phyloP scores from a whole-genome alignment of 2,113 vertebrate species.

The Sterrhoptilus dennistouni region DNA sequence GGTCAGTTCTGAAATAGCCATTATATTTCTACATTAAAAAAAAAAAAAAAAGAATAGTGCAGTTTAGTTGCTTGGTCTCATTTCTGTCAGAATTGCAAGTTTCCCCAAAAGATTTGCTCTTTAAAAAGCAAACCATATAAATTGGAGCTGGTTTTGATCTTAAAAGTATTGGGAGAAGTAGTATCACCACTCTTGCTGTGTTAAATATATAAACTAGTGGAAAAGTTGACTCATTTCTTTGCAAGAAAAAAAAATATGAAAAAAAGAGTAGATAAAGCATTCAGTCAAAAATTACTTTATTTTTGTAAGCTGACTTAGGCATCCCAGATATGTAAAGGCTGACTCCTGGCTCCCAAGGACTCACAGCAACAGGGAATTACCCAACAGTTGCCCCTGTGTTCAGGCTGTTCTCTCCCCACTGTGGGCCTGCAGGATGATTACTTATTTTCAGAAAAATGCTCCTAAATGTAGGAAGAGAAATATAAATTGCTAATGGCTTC shows the following conservation, averaged over 20 bases:
- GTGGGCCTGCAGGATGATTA: background rate
- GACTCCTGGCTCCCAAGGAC: background rate
- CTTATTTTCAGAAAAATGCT: constrained; percentile 28
- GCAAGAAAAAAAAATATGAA: background rate
- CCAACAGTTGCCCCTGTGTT: constrained; percentile 50
- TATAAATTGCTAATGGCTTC: background rate
- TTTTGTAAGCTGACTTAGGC: constrained; percentile 26
- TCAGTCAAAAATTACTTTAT: constrained; percentile 24
- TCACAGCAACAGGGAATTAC: background rate
- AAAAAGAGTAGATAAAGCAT: constrained; percentile 31
- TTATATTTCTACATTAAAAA: accelerated
- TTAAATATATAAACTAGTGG: background rate
- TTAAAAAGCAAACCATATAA: background rate
- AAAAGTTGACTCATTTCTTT: background rate
- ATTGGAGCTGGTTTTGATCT: background rate
- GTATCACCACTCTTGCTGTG: background rate
- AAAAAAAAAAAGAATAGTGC: no score
- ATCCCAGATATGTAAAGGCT: constrained; percentile 17
- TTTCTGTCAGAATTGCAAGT: background rate
- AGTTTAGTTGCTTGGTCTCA: background rate
- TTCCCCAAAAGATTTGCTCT: background rate
- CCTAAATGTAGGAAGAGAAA: constrained; percentile 2
- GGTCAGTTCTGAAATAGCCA: background rate
- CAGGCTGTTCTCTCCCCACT: background rate
- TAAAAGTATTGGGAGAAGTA: background rate